phyloP scores from a whole-genome alignment of 2,888 invertebrate species.

The Tethea ocularis region DNA sequence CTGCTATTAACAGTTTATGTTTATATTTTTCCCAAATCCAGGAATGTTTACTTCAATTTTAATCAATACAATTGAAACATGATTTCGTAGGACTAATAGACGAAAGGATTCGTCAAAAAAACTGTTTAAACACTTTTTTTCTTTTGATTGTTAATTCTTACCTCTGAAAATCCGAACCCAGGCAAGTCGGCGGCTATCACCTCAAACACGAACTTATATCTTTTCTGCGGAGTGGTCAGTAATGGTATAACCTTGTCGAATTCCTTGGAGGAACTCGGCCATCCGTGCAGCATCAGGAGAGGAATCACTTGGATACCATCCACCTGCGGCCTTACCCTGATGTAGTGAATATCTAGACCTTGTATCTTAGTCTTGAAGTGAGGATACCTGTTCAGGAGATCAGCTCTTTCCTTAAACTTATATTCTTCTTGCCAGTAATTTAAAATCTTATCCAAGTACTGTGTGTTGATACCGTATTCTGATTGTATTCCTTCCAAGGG shows the following conservation, averaged over 20 bases:
- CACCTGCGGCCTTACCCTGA: conserved; percentile 85
- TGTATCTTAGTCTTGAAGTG: conserved; percentile 91
- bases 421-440: conserved; percentile 91
- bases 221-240: conserved; percentile 81
- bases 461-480: conserved; percentile 92
- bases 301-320: conserved; percentile 76
- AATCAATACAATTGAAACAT: no score
- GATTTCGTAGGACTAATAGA: no score
- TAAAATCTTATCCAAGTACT: conserved; percentile 86
- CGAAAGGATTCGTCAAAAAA: no score
- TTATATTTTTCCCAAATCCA: no score
- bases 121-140: no score
- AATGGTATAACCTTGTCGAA: conserved; percentile 90
- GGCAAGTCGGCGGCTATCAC: conserved; percentile 87
- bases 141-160: no score
- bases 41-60: no score
- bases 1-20: no score
- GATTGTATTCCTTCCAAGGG: conserved; percentile 89
- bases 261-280: conserved; percentile 94
- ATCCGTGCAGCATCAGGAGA: conserved; percentile 91
- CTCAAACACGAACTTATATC: conserved; percentile 86
- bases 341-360: conserved; percentile 89
- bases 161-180: conserved; percentile 89
- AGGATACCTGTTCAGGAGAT: conserved; percentile 87
- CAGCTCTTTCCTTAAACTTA: conserved; percentile 85